These are phyloP conservation scores for Simalia tracyae DNA, from an alignment of 2,797 vertebrate genomes.

Conservation along the genomic window DNA sequence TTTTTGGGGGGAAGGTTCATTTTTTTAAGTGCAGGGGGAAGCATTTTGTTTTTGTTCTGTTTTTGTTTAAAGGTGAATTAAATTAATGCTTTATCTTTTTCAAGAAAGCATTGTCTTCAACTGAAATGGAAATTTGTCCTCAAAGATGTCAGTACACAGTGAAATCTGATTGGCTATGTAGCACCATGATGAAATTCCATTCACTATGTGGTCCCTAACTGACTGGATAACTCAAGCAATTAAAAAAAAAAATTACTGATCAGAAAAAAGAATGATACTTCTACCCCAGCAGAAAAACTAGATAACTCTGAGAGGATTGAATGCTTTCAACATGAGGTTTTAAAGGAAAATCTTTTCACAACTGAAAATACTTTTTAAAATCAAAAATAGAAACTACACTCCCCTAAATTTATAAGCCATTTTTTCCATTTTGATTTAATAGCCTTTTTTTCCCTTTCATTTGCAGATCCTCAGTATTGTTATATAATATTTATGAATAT, in stretches of 20 bases:
- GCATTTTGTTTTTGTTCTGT: no score
- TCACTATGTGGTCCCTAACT: not conserved
- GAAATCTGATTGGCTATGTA: not conserved
- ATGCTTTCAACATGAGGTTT: not conserved
- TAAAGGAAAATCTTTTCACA: not conserved
- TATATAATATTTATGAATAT: slow-evolving; percentile 30
- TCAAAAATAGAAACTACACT: not conserved
- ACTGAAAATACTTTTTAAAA: not conserved
- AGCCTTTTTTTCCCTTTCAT: not conserved
- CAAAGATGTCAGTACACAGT: no score
- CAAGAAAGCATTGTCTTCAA: no score
- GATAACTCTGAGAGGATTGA: not conserved
- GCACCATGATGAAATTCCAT: not conserved
- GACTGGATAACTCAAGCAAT: not conserved
- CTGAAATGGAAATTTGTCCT: no score
- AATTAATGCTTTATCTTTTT: no score
- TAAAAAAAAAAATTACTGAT: no score
- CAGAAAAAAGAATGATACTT: not conserved
- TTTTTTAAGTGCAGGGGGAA: no score
- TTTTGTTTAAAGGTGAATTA: no score
- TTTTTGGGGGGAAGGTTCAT: no score
- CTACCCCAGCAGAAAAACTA: not conserved
- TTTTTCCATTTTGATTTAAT: not conserved
- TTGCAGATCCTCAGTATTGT: slow-evolving; percentile 24
- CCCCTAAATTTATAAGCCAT: not conserved